Percentiles rank a stretch among this genome's conserved stretches.
Evolutionary conservation across 2,888 invertebrate genomes (phyloP).

Genomic region (Drosophila greeni): DNA sequence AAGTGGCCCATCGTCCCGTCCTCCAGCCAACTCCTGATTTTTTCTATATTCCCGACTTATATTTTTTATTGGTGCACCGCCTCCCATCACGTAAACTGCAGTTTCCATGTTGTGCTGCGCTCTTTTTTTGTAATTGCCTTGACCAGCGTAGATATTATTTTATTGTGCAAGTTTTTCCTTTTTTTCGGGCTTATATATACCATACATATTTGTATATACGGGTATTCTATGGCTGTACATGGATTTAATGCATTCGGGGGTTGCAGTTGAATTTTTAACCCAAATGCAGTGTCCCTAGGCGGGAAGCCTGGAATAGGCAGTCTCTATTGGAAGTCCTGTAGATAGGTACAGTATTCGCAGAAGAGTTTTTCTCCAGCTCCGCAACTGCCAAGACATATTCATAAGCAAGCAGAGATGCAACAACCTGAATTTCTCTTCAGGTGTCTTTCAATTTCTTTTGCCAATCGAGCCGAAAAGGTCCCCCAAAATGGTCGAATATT

Average conservation of each 20-base stretch:
- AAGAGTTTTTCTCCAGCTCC: not conserved
- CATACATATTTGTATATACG: conserved; percentile 1
- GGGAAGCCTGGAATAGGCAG: conserved; percentile 21
- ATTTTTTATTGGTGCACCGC: conserved; percentile 32
- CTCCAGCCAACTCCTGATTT: conserved; percentile 30
- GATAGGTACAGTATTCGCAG: not conserved
- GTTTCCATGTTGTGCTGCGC: conserved; percentile 18
- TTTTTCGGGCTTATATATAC: conserved; percentile 21
- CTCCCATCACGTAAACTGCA: conserved; percentile 36
- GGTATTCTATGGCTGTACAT: conserved; percentile 35
- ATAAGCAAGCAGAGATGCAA: conserved; percentile 51
- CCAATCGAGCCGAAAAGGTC: conserved; percentile 9
- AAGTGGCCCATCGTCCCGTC: conserved; percentile 32
- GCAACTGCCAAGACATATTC: not conserved
- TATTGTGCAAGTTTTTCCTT: conserved; percentile 22
- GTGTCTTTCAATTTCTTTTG: conserved; percentile 31
- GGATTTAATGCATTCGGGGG: conserved; percentile 64
- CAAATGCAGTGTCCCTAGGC: conserved; percentile 11
- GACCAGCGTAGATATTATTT: conserved; percentile 52
- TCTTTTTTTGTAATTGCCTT: conserved; percentile 68
- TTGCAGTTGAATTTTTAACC: conserved; percentile 47
- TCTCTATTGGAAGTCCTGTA: not conserved
- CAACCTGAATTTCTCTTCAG: conserved; percentile 7
- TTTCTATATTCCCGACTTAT: conserved; percentile 33
- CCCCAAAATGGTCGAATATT: not conserved